These are phyloP conservation scores for Xenentodon cancila DNA, from an alignment of 2,797 vertebrate species.

Conservation along the genomic window DNA sequence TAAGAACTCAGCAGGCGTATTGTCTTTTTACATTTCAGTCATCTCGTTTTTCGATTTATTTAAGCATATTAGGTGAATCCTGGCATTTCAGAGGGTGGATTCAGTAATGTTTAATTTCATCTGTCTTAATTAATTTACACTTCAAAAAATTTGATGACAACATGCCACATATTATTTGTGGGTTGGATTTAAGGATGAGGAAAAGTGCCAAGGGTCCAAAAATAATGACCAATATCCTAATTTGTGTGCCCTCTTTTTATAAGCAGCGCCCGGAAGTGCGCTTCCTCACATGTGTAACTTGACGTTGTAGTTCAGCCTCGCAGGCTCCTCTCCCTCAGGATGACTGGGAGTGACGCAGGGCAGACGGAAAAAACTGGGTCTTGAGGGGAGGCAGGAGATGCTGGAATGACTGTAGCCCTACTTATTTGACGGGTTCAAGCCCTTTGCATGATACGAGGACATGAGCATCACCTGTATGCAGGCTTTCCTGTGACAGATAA, in stretches of 20 bases:
- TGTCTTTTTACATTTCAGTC: too few relatives aligned
- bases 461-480: conserved; percentile 20
- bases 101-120: too few relatives aligned
- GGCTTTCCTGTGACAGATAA: conserved; percentile 21
- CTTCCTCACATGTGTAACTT: not conserved
- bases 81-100: too few relatives aligned
- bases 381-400: conserved; percentile 59
- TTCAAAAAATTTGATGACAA: too few relatives aligned
- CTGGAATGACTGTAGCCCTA: conserved; percentile 45
- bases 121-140: too few relatives aligned
- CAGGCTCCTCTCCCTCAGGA: conserved; percentile 57
- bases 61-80: too few relatives aligned
- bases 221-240: not conserved
- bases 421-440: conserved; percentile 47
- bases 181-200: too few relatives aligned
- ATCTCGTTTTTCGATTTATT: too few relatives aligned
- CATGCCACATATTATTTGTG: too few relatives aligned
- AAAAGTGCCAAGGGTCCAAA: not conserved
- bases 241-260: conserved; percentile 28
- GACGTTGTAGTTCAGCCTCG: conserved; percentile 16
- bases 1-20: too few relatives aligned
- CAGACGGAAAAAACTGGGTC: conserved; percentile 62
- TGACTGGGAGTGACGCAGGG: conserved; percentile 78
- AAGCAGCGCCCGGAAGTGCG: conserved; percentile 19
- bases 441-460: conserved; percentile 49